Base-by-base conservation (phyloP, 1,140 invertebrate genomes). In the Drosophila hydei region DNA sequence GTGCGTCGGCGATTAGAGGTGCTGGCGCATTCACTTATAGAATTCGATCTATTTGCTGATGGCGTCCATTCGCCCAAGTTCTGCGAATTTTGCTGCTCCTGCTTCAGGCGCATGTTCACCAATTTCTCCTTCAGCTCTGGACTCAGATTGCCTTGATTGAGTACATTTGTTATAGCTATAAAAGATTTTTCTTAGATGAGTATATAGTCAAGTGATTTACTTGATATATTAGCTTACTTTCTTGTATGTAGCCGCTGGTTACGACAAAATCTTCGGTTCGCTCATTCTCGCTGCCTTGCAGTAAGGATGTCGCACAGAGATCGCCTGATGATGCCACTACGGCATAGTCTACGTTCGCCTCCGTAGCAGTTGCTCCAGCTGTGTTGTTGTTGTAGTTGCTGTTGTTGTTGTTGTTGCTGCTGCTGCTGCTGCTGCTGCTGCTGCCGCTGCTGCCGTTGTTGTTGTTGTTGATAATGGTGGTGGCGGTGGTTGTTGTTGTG, bases 71-170 rank as follows among this genome's bases (percentile, higher is more conserved):
- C 91, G 2, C 80, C 75, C n/a, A 79, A 52, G 72, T 95, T 95
- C 2, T 76, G 65, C 6, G 54, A 48, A 94, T 95, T 96, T 77
- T 96, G 95, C 63, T 95, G 95, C 79, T 97, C 96, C 77, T 97
- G 96, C 81, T 97, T 97, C 27, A 96, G 94, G 90, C 98, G 97
- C 69, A 98, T 93, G 73, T 97, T 96, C 3, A 98, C 92, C 18
- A 98, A 90, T 89, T 98, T 98, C 73, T 98, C 97, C 91, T 98
- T 97, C 48, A 98, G 97, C 92, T 98, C 97, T 1, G 97, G 97
- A 91, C 97, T 97, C 11, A 98, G 92, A 91, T 97, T 97, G 83
- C 96, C 96, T 91, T 96, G 95, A 90, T 96, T 96, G 36, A 97
- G 91, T 6, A 96, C 96, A 91, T 95, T 96, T 92, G 96, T 96